Evolutionary conservation across 2,113 vertebrate species (phyloP), one percentile per base, ranked within the genome.

Genomic region (Pandion haliaetus): DNA sequence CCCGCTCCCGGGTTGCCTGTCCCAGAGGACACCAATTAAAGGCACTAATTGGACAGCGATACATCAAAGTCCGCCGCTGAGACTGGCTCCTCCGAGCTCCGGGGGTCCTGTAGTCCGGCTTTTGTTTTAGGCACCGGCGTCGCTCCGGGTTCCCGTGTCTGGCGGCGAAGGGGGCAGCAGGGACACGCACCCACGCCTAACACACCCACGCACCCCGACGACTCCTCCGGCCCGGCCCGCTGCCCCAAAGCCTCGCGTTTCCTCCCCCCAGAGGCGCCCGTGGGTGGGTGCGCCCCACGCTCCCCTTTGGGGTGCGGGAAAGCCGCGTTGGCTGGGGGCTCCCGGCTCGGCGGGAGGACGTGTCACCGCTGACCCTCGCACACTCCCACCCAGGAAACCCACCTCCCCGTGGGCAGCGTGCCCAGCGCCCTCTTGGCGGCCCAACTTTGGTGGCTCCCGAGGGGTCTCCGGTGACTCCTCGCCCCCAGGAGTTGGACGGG

Each of bases 1-100:
- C 95, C 94, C 45, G 94, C 96, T 96, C 97, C 90, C 20, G 94
- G 95, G 94, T 95, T 94, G 95, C 90, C 67, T 9, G 93, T 98
- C 98, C 98, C 98, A 5, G 71, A 97, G 98, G 98, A 98, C 97
- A 86, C 98, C 98, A 98, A 98, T 99, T 98, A 98, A 98, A 98
- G 96, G 88, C 98, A 97, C 98, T 98, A 98, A 99, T 98, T 98
- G 98, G 98, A 98, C 98, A 98, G 98, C 97, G 85, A 98, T 98
- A 96, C 97, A 98, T 98, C 98, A 98, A 98, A 98, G 98, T 98
- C 94, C 97, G 93, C 95, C 97, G 84, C 97, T 77, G 86, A 97
- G 98, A 88, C 55, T 61, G 85, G 82, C 86, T 98, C 92, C 97
- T 98, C 73, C 20, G 95, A 97, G 97, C 96, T 74, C 96, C 91